Percentiles rank a stretch among this genome's conserved stretches.
These are phyloP conservation scores for Leptopilina drosophilae DNA, from an alignment of 2,888 invertebrate species.

Conservation along the genomic window DNA sequence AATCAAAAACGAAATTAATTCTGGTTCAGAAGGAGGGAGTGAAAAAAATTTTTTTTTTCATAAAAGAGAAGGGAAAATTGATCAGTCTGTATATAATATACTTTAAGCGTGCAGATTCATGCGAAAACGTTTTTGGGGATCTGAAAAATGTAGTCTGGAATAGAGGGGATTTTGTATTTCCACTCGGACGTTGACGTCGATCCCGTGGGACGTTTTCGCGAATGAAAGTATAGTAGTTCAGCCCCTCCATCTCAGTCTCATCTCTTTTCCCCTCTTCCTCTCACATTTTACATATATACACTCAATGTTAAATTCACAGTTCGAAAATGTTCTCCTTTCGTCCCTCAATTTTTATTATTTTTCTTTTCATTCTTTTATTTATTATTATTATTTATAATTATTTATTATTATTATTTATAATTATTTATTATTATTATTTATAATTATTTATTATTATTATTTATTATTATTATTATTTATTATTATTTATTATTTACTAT, in stretches of 20 bases:
- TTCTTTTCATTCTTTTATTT: neutral
- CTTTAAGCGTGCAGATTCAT: conserved; percentile 56
- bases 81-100: conserved; percentile 12
- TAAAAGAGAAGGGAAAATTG: conserved; percentile 12
- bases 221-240: conserved; percentile 62
- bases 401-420: no score
- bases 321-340: conserved; percentile 34
- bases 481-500: no score
- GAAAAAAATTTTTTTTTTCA: no score
- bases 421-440: no score
- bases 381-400: neutral
- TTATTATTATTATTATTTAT: no score
- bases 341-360: conserved; percentile 39
- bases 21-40: no score
- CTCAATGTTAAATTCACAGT: conserved; percentile 59
- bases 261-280: no score
- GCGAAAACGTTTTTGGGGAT: conserved; percentile 58
- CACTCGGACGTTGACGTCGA: conserved; percentile 73
- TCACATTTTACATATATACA: neutral
- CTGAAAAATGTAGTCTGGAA: conserved; percentile 47
- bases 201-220: conserved; percentile 75
- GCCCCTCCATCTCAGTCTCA: conserved; percentile 42
- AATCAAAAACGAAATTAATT: no score
- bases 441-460: no score
- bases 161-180: conserved; percentile 51